phyloP scores from a whole-genome alignment of 2,797 vertebrate species.

The Orientallactaga sibirica region DNA sequence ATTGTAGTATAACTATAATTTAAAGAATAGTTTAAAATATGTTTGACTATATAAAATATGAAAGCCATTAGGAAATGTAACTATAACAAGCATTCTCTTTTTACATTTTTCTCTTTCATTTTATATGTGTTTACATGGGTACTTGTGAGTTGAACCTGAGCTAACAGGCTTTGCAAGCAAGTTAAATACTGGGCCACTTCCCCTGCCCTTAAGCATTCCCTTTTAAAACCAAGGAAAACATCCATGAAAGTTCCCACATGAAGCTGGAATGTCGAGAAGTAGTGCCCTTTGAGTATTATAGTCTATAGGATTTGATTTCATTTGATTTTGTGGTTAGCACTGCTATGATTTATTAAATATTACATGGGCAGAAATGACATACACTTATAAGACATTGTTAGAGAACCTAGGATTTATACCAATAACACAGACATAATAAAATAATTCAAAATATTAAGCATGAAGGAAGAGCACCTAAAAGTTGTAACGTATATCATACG shows the following conservation, averaged over 20 bases:
- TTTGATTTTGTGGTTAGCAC: not conserved
- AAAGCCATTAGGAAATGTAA: not conserved
- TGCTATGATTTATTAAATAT: not conserved
- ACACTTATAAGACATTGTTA: not conserved
- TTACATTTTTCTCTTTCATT: not conserved
- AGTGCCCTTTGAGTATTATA: not conserved
- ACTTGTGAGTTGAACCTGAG: no score
- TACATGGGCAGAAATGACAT: not conserved
- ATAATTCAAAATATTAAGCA: not conserved
- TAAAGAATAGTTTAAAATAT: no score
- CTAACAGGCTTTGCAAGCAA: no score
- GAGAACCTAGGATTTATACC: not conserved
- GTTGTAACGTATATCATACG: not conserved
- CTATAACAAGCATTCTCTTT: not conserved
- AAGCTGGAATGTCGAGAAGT: not conserved
- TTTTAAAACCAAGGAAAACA: constrained; percentile 50
- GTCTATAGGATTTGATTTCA: not conserved
- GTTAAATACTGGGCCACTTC: no score
- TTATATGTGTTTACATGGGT: no score
- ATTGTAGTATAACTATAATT: constrained; percentile 40
- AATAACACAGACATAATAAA: not conserved
- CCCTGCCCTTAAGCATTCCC: not conserved
- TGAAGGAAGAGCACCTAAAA: not conserved
- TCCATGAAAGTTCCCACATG: not conserved
- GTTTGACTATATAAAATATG: no score